A percentile compares a stretch with the other conserved stretches of the same genome.
Conservation (phyloP, 2,113 vertebrate species). For the Rhinopomastus cyanomelas region DNA sequence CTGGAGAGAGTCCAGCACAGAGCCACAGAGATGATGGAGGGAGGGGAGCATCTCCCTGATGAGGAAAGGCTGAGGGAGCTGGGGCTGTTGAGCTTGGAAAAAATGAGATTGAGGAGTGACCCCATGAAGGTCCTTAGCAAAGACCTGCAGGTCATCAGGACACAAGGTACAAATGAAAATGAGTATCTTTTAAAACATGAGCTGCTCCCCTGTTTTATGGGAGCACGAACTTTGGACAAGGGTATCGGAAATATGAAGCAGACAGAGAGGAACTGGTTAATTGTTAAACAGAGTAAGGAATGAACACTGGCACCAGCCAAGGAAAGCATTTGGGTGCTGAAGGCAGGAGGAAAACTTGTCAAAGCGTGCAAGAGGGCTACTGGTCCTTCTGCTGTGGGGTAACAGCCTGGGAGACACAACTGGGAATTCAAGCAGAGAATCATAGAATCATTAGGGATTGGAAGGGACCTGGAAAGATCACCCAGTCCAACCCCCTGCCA, state of each 20-base stretch:
- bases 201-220: not conserved
- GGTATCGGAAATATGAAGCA: not conserved
- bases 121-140: too few relatives aligned
- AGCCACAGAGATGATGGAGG: too few relatives aligned
- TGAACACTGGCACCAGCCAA: not conserved
- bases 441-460: too few relatives aligned
- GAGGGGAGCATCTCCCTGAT: too few relatives aligned
- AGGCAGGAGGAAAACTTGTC: not conserved
- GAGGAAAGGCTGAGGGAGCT: too few relatives aligned
- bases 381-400: not conserved
- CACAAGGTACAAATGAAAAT: not conserved
- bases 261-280: not conserved
- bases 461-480: too few relatives aligned
- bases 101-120: too few relatives aligned
- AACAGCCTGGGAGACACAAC: not conserved
- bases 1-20: too few relatives aligned
- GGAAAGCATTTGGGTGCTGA: not conserved
- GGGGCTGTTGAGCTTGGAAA: too few relatives aligned
- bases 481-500: too few relatives aligned
- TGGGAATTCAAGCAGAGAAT: not conserved
- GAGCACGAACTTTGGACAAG: not conserved
- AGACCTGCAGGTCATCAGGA: not conserved
- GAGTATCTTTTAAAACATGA: not conserved
- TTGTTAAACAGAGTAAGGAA: not conserved
- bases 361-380: not conserved